Conservation (phyloP, 2,113 vertebrate genomes). For the Xenopus borealis region DNA sequence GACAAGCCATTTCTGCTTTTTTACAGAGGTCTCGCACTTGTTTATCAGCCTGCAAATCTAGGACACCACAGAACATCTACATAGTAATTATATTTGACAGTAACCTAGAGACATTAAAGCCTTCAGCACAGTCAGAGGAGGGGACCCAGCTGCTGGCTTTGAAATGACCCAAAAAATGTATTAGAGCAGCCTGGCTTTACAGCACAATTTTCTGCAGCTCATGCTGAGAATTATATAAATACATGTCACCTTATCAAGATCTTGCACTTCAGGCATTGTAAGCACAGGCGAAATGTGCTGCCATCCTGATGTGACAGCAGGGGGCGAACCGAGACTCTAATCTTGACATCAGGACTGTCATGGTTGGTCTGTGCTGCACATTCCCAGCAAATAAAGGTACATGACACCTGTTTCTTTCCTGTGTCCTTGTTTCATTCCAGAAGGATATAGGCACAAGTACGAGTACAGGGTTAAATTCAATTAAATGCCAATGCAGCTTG, state of each 20-base stretch:
- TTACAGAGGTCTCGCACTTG: not conserved
- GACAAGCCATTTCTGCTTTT: not conserved
- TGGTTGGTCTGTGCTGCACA: too few relatives aligned
- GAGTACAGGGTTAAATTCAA: too few relatives aligned
- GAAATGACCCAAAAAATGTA: constrained; percentile 22
- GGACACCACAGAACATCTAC: constrained; percentile 1
- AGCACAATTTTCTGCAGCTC: not conserved
- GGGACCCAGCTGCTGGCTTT: constrained; percentile 7
- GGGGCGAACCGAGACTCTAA: not conserved
- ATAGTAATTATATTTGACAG: constrained; percentile 19
- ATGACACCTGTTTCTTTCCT: too few relatives aligned
- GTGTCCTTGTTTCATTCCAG: too few relatives aligned
- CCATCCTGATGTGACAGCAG: not conserved
- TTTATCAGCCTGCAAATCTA: not conserved
- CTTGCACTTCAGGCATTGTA: not conserved
- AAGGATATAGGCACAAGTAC: too few relatives aligned
- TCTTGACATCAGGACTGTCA: too few relatives aligned
- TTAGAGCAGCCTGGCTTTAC: not conserved
- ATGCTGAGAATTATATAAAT: not conserved
- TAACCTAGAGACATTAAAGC: not conserved
- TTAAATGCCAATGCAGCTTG: too few relatives aligned
- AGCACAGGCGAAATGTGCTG: not conserved
- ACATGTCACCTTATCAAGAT: not conserved
- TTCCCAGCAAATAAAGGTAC: too few relatives aligned
- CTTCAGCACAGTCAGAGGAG: constrained; percentile 2